Percentiles rank a stretch among this genome's conserved stretches.
Conservation (phyloP, 2,797 vertebrate genomes). For the Glossophaga mutica region DNA sequence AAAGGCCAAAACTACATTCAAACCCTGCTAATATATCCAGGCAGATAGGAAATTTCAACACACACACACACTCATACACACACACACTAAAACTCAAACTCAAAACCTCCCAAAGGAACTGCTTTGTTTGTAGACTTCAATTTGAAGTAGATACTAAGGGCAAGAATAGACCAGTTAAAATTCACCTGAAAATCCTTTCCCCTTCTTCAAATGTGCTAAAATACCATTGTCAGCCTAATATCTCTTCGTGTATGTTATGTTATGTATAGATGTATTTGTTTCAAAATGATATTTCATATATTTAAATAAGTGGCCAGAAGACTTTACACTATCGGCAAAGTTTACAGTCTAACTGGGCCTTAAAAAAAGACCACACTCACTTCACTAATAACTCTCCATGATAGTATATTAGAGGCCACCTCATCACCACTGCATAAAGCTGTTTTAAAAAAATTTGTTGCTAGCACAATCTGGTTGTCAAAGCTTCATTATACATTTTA, state of each 20-base stretch:
- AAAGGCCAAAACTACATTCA: conserved; percentile 82
- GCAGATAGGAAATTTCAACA: conserved; percentile 78
- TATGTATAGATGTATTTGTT: conserved; percentile 52
- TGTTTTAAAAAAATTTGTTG: conserved; percentile 52
- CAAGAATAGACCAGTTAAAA: conserved; percentile 81
- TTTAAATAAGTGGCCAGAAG: conserved; percentile 60
- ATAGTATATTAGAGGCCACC: conserved; percentile 56
- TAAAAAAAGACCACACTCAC: conserved; percentile 44
- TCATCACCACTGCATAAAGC: conserved; percentile 56
- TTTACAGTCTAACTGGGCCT: conserved; percentile 60
- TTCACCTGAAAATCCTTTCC: conserved; percentile 79
- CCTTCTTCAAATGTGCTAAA: conserved; percentile 78
- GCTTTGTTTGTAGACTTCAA: conserved; percentile 86
- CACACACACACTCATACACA: neutral
- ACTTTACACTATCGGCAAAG: conserved; percentile 62
- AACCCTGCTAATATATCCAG: conserved; percentile 82
- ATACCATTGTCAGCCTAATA: conserved; percentile 57
- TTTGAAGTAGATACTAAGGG: conserved; percentile 87
- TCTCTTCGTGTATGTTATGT: conserved; percentile 47
- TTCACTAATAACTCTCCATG: conserved; percentile 9
- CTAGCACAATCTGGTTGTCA: conserved; percentile 75
- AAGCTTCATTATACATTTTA: conserved; percentile 82
- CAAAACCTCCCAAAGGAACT: conserved; percentile 83
- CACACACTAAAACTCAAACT: conserved; percentile 73
- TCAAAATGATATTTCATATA: conserved; percentile 60